phyloP scores from a whole-genome alignment of 2,888 invertebrate genomes.

The Aleiodes testaceus region DNA sequence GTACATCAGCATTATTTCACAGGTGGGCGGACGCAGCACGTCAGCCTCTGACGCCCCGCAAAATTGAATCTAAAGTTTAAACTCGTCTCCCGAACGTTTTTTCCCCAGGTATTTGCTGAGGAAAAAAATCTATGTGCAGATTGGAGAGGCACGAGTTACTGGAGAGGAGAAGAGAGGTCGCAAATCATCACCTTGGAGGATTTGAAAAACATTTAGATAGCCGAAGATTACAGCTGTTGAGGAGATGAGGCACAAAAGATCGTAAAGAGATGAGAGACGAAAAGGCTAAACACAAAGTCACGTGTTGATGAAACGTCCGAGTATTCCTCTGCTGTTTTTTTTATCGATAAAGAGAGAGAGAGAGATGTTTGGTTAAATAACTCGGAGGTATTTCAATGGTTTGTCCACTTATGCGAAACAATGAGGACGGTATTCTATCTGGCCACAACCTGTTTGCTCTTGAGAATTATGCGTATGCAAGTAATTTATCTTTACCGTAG shows the following conservation, averaged over 20 bases:
- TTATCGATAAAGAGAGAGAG: too few species aligned
- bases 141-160: too few species aligned
- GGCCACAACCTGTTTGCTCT: slow-evolving; percentile 51
- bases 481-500: slow-evolving; percentile 54
- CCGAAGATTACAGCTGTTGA: slow-evolving; percentile 67
- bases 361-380: slow-evolving; percentile 35
- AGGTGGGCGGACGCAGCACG: slow-evolving; percentile 71
- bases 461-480: slow-evolving; percentile 37
- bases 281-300: slow-evolving; percentile 33
- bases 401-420: slow-evolving; percentile 52
- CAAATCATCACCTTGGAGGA: slow-evolving; percentile 71
- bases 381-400: slow-evolving; percentile 39
- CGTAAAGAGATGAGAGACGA: background rate
- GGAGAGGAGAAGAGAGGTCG: slow-evolving; percentile 63
- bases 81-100: slow-evolving; percentile 51
- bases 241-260: too few species aligned
- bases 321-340: too few species aligned
- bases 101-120: slow-evolving; percentile 43
- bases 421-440: slow-evolving; percentile 38
- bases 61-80: slow-evolving; percentile 72
- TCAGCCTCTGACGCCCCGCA: slow-evolving; percentile 70
- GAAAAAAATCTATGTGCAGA: too few species aligned
- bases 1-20: slow-evolving; percentile 39
- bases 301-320: background rate
- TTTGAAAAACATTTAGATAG: slow-evolving; percentile 68